Evolutionary conservation across 2,888 invertebrate species (phyloP), one percentile per base, ranked within the genome.

Genomic region (Rhagonycha lutea): DNA sequence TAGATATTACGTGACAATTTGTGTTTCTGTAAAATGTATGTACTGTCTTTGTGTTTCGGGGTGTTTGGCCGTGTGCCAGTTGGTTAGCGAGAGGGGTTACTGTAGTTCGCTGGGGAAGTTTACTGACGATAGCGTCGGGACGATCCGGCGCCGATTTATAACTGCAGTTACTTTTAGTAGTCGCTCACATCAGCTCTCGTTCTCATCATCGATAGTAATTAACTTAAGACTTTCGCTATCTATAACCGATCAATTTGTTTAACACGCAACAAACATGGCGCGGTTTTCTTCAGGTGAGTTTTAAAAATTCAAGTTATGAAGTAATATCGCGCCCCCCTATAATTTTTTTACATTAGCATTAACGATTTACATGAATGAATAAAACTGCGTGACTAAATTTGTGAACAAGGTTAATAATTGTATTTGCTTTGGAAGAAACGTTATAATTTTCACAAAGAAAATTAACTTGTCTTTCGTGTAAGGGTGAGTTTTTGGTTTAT

Each of bases 81-180:
- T 70, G 76, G 69, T 73, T 73, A 68, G 73, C 65, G 69, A 69
- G 73, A 71, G 74, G 78, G 76, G 72, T 69, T 62, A 61, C 68
- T 73, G 63, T 71, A 47, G 70, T 61, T 61, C 71, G 62, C 79
- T 80, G 83, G 83, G 82, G 80, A 83, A 83, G 82, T 83, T 83
- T 81, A 81, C 80, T 82, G 83, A 82, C 82, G 80, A 79, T 81
- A 78, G 80, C 82, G 89, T 86, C 89, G 89, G 84, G 89, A 89
- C 84, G 88, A 86, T 80, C 85, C 86, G 86, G 88, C 88, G 86
- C 89, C 89, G 82, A 86, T 86, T 73, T 87, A 84, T 14, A 83
- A 84, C 29, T 78, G 76, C 78, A 76, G 78, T 76, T 74, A 63
- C 69, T 72, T 76, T 69, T 73, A 67, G 70, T 85, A 80, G 71